Evolutionary conservation across 53 echinoderm and acorn worm species (phyloP), one percentile per base, ranked within the genome.

Genomic region (Echinometra lucunter): DNA sequence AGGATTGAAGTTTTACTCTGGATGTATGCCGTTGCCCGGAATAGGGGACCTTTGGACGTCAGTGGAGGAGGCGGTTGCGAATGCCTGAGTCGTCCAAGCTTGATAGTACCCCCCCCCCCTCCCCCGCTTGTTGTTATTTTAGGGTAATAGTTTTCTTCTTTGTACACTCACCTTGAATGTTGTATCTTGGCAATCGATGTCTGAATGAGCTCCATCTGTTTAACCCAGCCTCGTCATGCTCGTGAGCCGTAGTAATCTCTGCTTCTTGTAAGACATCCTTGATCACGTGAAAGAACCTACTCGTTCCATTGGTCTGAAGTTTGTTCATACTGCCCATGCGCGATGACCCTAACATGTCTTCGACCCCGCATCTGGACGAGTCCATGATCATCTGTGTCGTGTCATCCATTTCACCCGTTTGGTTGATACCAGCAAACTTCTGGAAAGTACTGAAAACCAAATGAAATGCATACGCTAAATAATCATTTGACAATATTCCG

Each of bases 281-380:
- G 93, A 56, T 37, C 35, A 80, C 56, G 19, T 34, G 30, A 37
- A 35, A 35, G 58, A 93, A 78, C 56, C 47, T 81, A 57, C 93
- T 93, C 27, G 57, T 80, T 21, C 57, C 81, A 80, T 56, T 93
- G 58, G 93, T 93, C 25, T 56, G 45, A 66, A 56, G 42, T 15
- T 27, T 35, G 57, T 96, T 91, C 56, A 95, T 75, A 44, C 72
- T 88, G 66, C 96, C 96, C 96, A 97, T 96, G 75, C 95, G 93
- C 3, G 93, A 92, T n/a, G 97, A 96, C 19, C 97, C 97, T 16
- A 95, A 85, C 83, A 96, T 93, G 88, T 97, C 97, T 40, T 95
- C 95, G 40, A 95, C 96, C 9, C 97, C 97, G 74, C 97, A 97
- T 34, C 97, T 88, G 35, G 57, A 23, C 25, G 95, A 85, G 55